A percentile compares a stretch with the other conserved stretches of the same genome.
These are phyloP conservation scores for Drosophila cardini DNA, from an alignment of 1,140 invertebrate species.

Conservation along the genomic window DNA sequence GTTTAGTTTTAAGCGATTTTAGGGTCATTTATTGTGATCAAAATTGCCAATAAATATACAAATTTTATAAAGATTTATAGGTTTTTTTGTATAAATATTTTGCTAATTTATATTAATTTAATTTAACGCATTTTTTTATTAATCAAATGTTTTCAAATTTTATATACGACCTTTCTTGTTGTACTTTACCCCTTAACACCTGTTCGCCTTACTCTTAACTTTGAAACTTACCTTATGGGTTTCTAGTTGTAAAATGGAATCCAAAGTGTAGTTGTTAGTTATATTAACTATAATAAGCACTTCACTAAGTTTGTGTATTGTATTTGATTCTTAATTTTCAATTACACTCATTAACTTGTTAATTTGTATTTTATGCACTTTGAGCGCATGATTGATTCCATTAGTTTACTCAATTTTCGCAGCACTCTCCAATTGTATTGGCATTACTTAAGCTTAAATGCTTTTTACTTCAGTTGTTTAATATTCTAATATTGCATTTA, in stretches of 20 bases:
- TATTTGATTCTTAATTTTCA: conserved; percentile 24
- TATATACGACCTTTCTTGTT: too few species aligned
- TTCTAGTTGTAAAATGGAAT: conserved; percentile 53
- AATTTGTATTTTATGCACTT: conserved; percentile 55
- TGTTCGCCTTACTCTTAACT: too few species aligned
- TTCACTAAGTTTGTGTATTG: conserved; percentile 46
- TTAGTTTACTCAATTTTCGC: conserved; percentile 37
- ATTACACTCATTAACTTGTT: conserved; percentile 31
- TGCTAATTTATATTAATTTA: not conserved
- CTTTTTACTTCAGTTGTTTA: not conserved
- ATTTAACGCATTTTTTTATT: not conserved
- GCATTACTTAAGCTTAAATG: conserved; percentile 19
- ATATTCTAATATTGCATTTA: conserved; percentile 20
- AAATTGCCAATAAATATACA: conserved; percentile 3
- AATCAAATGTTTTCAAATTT: too few species aligned
- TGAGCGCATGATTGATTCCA: conserved; percentile 8
- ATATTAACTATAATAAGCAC: conserved; percentile 40
- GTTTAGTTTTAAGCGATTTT: conserved; percentile 9
- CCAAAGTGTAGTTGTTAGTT: not conserved
- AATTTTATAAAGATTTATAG: not conserved
- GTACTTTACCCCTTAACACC: too few species aligned
- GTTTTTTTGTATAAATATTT: not conserved
- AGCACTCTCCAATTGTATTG: conserved; percentile 39
- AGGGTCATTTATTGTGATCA: not conserved
- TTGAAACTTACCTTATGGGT: conserved; percentile 43